Evolutionary conservation across 2,113 vertebrate genomes (phyloP).

Genomic region (Sinocyclocheilus rhinocerous): DNA sequence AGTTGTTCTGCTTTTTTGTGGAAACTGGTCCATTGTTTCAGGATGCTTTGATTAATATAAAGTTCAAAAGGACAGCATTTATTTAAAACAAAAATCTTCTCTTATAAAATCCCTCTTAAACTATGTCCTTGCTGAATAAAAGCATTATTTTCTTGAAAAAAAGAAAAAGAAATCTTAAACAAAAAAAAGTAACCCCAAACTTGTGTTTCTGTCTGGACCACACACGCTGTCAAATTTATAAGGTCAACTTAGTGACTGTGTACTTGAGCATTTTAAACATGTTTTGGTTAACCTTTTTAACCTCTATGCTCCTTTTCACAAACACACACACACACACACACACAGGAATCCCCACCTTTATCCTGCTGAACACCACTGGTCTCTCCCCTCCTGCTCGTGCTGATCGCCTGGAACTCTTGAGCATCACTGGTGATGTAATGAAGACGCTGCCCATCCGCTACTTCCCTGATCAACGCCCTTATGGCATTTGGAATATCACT

Average conservation of each 20-base stretch:
- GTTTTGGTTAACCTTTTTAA: not conserved
- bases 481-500: constrained; percentile 93
- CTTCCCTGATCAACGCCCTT: constrained; percentile 85
- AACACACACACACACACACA: constrained; percentile 63
- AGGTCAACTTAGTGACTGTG: constrained; percentile 1
- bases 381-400: constrained; percentile 84
- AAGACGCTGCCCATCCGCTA: constrained; percentile 90
- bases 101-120: not conserved
- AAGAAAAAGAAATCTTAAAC: no score
- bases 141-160: not conserved
- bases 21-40: not conserved
- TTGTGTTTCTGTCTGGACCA: constrained; percentile 1
- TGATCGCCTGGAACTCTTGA: constrained; percentile 88
- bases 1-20: not conserved
- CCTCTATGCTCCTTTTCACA: constrained; percentile 11
- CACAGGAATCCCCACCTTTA: constrained; percentile 87
- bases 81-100: not conserved
- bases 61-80: no score
- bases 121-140: not conserved
- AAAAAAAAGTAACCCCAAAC: not conserved
- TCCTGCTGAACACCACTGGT: constrained; percentile 93
- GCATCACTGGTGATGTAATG: constrained; percentile 81
- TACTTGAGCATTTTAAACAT: constrained; percentile 12
- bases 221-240: constrained; percentile 17
- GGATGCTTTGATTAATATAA: not conserved